These are phyloP conservation scores for Trimorus sp. DNA, from an alignment of 2,888 invertebrate species.

Conservation along the genomic window DNA sequence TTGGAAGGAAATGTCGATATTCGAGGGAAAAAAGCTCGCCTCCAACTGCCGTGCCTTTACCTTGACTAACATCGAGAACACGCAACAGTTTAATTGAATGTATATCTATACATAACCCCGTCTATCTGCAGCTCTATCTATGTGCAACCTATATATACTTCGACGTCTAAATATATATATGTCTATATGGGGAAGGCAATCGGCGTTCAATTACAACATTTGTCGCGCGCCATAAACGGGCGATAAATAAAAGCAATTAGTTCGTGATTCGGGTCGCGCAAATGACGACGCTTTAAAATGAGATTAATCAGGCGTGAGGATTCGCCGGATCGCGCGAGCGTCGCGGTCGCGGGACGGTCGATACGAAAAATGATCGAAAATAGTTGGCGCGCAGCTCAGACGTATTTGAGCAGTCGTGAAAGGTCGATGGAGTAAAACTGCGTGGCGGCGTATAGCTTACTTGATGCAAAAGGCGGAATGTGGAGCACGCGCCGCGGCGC, in stretches of 20 bases:
- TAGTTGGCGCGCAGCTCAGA: conserved; percentile 46
- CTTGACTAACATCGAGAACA: no score
- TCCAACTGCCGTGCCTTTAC: no score
- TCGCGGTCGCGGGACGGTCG: conserved; percentile 10
- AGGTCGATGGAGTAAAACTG: conserved; percentile 61
- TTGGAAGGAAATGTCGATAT: conserved; percentile 5
- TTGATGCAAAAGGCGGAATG: conserved; percentile 56
- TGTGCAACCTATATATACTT: no score
- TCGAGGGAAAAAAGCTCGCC: neutral
- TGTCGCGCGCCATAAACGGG: no score
- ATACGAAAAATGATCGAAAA: conserved; percentile 54
- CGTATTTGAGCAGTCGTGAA: conserved; percentile 57
- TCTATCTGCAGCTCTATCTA: no score
- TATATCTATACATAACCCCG: no score
- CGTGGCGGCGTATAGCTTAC: conserved; percentile 51
- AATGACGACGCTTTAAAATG: neutral
- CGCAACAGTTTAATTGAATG: no score
- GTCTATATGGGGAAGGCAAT: no score
- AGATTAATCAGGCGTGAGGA: conserved; percentile 30
- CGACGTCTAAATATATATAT: no score
- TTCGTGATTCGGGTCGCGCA: conserved; percentile 7
- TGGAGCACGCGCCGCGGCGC: conserved; percentile 53
- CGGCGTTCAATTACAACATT: no score
- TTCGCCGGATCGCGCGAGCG: neutral
- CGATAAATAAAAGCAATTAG: conserved; percentile 25